A percentile compares a stretch with the other conserved stretches of the same genome.
phyloP scores from a whole-genome alignment of 2,888 invertebrate species.

The Pheosia gnoma region DNA sequence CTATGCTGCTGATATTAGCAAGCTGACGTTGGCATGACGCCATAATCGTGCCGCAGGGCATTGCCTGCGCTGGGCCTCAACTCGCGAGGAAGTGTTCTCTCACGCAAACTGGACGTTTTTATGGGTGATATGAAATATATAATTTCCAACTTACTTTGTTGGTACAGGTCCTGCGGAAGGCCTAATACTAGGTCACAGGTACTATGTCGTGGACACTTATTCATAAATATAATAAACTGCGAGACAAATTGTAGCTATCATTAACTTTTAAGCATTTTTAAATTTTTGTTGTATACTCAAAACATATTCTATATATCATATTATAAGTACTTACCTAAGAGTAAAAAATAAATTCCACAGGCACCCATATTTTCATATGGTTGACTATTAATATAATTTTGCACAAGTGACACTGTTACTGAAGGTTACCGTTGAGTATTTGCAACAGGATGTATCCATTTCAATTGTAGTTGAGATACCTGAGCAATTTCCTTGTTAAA shows the following conservation, averaged over 20 bases:
- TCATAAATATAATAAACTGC: too few relatives aligned
- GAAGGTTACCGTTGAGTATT: neutral
- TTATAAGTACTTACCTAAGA: too few relatives aligned
- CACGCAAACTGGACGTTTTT: conserved; percentile 65
- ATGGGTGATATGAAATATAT: conserved; percentile 50
- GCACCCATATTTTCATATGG: too few relatives aligned
- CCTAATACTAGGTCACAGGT: too few relatives aligned
- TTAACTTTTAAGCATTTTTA: too few relatives aligned
- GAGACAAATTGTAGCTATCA: too few relatives aligned
- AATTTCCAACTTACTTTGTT: conserved; percentile 34
- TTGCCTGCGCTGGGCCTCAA: conserved; percentile 50
- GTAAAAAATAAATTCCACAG: too few relatives aligned
- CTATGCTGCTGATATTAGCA: conserved; percentile 58
- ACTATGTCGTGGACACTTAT: too few relatives aligned
- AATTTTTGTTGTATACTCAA: too few relatives aligned
- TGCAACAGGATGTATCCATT: conserved; percentile 51
- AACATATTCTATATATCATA: too few relatives aligned
- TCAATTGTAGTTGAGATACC: conserved; percentile 27
- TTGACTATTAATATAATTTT: too few relatives aligned
- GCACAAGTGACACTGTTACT: conserved; percentile 2
- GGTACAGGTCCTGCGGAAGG: too few relatives aligned
- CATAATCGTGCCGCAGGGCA: conserved; percentile 66
- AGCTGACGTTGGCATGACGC: conserved; percentile 68
- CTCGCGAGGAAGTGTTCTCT: conserved; percentile 54
- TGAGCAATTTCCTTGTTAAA: conserved; percentile 35